Evolutionary conservation across 2,113 vertebrate genomes (phyloP).

Genomic region (Notiomystis cincta): DNA sequence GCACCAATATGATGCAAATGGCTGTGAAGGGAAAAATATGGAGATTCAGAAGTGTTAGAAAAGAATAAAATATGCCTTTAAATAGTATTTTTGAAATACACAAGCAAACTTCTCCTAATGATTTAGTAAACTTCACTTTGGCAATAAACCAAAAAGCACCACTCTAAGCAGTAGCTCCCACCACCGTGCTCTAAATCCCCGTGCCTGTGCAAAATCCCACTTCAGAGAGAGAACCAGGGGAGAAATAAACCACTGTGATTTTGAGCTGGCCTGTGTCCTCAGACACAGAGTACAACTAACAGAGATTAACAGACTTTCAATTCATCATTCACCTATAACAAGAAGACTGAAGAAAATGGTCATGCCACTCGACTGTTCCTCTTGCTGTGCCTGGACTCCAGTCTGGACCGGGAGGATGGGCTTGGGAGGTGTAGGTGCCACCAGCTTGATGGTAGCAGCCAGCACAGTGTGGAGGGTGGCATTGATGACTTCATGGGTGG

Average conservation of each 20-base stretch:
- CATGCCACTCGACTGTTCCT: constrained; percentile 97
- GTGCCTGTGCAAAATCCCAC: background rate
- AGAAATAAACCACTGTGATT: background rate
- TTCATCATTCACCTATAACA: constrained; percentile 83
- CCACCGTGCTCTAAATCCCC: background rate
- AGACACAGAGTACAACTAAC: background rate
- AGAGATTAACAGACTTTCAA: background rate
- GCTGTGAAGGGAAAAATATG: constrained; percentile 66
- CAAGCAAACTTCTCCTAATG: background rate
- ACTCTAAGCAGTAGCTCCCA: background rate
- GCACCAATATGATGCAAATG: constrained; percentile 99
- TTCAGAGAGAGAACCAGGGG: background rate
- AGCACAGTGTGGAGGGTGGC: constrained; percentile 75
- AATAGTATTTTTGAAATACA: background rate
- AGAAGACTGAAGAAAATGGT: constrained; percentile 97
- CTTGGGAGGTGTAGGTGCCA: constrained; percentile 81
- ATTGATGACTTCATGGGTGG: constrained; percentile 78
- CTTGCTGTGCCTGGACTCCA: constrained; percentile 93
- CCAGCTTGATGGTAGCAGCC: constrained; percentile 75
- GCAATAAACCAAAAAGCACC: background rate
- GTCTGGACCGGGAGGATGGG: constrained; percentile 94
- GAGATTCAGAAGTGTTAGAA: background rate
- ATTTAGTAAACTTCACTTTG: background rate
- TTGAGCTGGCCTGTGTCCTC: background rate
- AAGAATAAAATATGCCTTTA: background rate